Conservation (phyloP, 2,888 invertebrate species). For the Heliconius ethilla region DNA sequence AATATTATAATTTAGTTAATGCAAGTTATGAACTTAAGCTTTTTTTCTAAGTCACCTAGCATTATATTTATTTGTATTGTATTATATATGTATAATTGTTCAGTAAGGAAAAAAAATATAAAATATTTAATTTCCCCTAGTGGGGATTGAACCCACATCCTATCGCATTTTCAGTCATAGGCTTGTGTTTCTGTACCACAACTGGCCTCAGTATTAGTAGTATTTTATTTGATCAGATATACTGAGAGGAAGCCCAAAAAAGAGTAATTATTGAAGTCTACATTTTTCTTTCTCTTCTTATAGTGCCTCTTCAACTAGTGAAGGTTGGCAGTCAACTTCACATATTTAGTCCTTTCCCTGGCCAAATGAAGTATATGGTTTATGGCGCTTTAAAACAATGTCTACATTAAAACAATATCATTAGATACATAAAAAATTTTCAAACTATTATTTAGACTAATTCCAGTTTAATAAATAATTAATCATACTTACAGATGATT, state of each 20-base stretch:
- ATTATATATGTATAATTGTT: too few species aligned
- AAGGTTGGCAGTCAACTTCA: too few species aligned
- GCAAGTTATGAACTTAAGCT: too few species aligned
- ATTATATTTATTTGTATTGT: too few species aligned
- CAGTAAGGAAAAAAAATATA: too few species aligned
- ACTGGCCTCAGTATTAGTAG: background rate
- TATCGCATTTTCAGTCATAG: background rate
- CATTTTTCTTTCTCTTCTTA: too few species aligned
- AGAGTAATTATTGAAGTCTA: background rate
- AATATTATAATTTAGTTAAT: too few species aligned
- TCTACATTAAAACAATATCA: background rate
- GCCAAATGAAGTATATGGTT: too few species aligned
- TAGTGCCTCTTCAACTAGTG: too few species aligned
- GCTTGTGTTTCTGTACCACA: background rate
- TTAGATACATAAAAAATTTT: background rate
- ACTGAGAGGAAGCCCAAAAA: background rate
- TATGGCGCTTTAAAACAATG: too few species aligned
- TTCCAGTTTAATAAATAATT: background rate
- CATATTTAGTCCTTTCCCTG: too few species aligned
- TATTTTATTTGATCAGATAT: background rate
- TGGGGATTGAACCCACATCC: background rate
- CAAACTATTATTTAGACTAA: background rate
- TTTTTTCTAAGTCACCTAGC: too few species aligned
- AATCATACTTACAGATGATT: conserved; percentile 46
- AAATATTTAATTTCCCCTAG: background rate